phyloP scores from a whole-genome alignment of 2,888 invertebrate genomes.

The Ormyrus labotus region DNA sequence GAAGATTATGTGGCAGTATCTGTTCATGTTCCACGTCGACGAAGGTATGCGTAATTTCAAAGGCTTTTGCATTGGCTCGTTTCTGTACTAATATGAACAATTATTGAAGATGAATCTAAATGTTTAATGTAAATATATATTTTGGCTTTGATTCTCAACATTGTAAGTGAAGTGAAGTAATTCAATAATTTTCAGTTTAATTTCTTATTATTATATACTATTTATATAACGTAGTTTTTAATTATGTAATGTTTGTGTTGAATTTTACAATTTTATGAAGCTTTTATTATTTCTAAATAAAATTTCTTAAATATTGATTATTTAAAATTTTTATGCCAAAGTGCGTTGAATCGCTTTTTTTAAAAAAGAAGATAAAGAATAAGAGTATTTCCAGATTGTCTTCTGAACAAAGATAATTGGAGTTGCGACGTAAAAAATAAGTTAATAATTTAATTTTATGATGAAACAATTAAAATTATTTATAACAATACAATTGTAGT shows the following conservation, averaged over 20 bases:
- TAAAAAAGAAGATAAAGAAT: too few species aligned
- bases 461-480: too few species aligned
- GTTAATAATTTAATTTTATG: too few species aligned
- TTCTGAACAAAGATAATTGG: too few species aligned
- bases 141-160: background rate
- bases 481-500: too few species aligned
- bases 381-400: too few species aligned
- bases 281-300: background rate
- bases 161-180: background rate
- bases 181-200: too few species aligned
- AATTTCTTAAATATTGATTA: background rate
- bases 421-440: too few species aligned
- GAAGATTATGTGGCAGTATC: constrained; percentile 1
- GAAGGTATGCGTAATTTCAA: constrained; percentile 14
- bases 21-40: constrained; percentile 35
- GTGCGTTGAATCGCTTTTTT: too few species aligned
- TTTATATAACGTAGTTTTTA: too few species aligned
- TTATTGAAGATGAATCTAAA: background rate
- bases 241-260: background rate
- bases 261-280: background rate
- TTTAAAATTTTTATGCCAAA: too few species aligned
- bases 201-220: too few species aligned
- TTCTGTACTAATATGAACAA: constrained; percentile 12
- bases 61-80: constrained; percentile 14
- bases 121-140: background rate